Evolutionary conservation across 1,140 invertebrate genomes (phyloP), one percentile per base, ranked within the genome.

Genomic region (Aphaenogaster ashmeadi): DNA sequence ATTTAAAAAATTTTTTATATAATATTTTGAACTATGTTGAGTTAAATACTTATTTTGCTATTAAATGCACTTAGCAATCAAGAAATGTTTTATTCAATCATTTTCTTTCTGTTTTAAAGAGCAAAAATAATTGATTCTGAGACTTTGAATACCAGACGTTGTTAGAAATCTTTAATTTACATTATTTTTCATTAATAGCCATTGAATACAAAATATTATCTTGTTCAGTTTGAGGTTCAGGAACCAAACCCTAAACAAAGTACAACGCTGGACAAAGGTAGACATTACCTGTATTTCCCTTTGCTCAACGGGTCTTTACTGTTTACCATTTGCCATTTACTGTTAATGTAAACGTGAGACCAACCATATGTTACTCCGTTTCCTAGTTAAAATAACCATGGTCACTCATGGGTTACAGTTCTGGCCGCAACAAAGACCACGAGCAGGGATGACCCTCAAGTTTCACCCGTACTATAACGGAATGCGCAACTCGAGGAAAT

Each of bases 311-410:
- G 5, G 87, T 84, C 80, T 60, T 75, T 36, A 62, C 52, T 41
- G 64, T 69, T 69, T 50, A 69, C n/a, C 5, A 47, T 69, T 69
- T 67, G 47, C 72, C 87, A 86, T 91, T 80, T 77, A 72, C 54
- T 21, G 87, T 56, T 60, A 84, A 83, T 80, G 87, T 89, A 90
- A 93, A 91, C 89, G 89, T n/a, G 60, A 21, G 3, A 38, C 56
- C 47, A 62, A 38, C 38, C 47, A 58, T 62, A 79, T 88, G 72
- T 87, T 92, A 91, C 87, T 88, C 78, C 78, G 83, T 72, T 44
- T 66, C 33, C 77, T 38, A 78, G 62, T 44, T 52, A 85, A 91
- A 75, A 72, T 88, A 88, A 88, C 58, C 58, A 27, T 41, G 47
- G 60, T 52, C 21, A 18, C 72, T 56, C 69, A 64, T 50, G 72